Evolutionary conservation across 1,140 invertebrate species (phyloP).

Genomic region (Drosophila funebris): DNA sequence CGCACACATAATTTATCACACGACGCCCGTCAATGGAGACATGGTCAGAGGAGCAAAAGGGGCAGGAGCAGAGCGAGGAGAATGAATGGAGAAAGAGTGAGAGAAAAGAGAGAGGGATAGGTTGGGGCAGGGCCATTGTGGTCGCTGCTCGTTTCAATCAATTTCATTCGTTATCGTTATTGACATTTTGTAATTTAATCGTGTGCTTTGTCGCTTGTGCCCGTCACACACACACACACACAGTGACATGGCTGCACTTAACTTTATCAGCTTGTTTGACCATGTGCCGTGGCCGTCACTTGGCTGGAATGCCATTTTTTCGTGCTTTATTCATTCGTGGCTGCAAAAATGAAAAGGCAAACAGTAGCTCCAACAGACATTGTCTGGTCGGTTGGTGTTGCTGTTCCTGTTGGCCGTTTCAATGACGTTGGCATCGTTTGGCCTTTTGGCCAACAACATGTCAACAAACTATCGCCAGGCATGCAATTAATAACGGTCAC

Average conservation of each 20-base stretch:
- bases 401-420: not conserved
- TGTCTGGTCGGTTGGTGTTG: not conserved
- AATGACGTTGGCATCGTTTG: not conserved
- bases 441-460: slow-evolving; percentile 27
- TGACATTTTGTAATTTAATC: slow-evolving; percentile 76
- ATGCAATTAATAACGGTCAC: slow-evolving; percentile 17
- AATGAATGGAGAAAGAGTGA: not conserved
- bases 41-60: slow-evolving; percentile 13
- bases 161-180: slow-evolving; percentile 78
- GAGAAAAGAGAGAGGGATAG: not conserved
- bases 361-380: slow-evolving; percentile 33
- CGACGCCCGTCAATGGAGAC: slow-evolving; percentile 6
- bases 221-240: slow-evolving; percentile 40
- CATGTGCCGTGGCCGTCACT: slow-evolving; percentile 17
- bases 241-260: slow-evolving; percentile 59
- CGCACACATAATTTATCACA: slow-evolving; percentile 70
- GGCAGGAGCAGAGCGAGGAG: not conserved
- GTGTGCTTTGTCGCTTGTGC: slow-evolving; percentile 71
- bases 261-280: slow-evolving; percentile 75
- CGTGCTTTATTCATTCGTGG: not conserved
- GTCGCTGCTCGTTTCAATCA: slow-evolving; percentile 77
- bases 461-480: slow-evolving; percentile 21
- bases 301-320: slow-evolving; percentile 8
- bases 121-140: slow-evolving; percentile 29
- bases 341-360: slow-evolving; percentile 27